Conservation (phyloP, 64 coral and sea anemone species). For the Montipora capricornis region DNA sequence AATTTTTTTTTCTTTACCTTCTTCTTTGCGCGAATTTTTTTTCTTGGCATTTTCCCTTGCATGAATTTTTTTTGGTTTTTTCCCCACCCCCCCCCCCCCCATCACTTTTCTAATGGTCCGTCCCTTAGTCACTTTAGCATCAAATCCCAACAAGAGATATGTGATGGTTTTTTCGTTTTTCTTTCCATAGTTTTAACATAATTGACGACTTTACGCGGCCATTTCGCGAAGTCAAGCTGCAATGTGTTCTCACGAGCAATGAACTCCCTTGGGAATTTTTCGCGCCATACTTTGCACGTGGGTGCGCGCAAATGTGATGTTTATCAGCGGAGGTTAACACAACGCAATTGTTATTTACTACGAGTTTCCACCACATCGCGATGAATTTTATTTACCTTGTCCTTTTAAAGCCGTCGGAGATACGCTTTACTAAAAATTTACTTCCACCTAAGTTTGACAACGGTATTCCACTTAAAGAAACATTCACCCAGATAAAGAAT, state of each 20-base stretch:
- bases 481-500: conserved; percentile 77
- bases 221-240: background rate
- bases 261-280: conserved; percentile 17
- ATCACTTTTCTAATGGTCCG: too few relatives aligned
- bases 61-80: too few relatives aligned
- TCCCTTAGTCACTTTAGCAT: too few relatives aligned
- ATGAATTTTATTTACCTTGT: conserved; percentile 90
- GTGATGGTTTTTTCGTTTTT: too few relatives aligned
- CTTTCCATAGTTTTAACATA: too few relatives aligned
- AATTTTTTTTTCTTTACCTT: too few relatives aligned
- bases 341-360: background rate
- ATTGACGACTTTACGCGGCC: too few relatives aligned
- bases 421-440: conserved; percentile 85
- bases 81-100: too few relatives aligned
- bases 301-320: background rate
- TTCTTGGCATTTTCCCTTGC: too few relatives aligned
- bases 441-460: conserved; percentile 83
- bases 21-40: too few relatives aligned
- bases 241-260: too few relatives aligned
- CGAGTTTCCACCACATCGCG: background rate
- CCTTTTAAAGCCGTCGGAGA: conserved; percentile 93
- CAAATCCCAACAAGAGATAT: too few relatives aligned
- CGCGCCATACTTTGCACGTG: background rate
- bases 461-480: conserved; percentile 82
- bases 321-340: background rate